Conservation (phyloP, 1,140 invertebrate genomes). For the Sycobia sp. region DNA sequence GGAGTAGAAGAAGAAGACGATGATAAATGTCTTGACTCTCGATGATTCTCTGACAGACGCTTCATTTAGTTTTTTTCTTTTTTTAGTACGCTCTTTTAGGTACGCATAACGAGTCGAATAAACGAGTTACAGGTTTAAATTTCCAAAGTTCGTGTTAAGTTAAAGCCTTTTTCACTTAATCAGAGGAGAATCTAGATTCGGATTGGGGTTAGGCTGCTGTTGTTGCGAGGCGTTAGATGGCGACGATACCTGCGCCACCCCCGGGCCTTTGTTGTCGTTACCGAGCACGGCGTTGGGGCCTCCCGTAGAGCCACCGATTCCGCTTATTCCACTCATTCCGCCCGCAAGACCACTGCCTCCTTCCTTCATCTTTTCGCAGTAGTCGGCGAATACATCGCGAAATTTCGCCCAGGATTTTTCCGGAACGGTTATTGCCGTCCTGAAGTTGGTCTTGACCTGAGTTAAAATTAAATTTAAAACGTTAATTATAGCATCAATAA, state of each 20-base stretch:
- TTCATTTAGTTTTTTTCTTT: conserved; percentile 24
- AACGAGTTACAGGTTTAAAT: conserved; percentile 55
- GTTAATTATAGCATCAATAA: no score
- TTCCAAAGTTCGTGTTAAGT: conserved; percentile 59
- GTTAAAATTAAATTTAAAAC: no score
- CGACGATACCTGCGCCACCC: conserved; percentile 57
- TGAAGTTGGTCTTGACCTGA: conserved; percentile 95
- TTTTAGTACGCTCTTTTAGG: conserved; percentile 28
- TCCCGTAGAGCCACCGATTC: conserved; percentile 18
- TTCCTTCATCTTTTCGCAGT: conserved; percentile 90
- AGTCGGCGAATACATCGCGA: conserved; percentile 94
- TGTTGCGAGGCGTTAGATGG: conserved; percentile 55
- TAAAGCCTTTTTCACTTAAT: conserved; percentile 64
- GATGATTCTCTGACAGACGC: conserved; percentile 29
- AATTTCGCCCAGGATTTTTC: conserved; percentile 97
- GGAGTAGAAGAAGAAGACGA: conserved; percentile 24
- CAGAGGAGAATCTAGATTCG: conserved; percentile 60
- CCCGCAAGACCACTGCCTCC: conserved; percentile 52
- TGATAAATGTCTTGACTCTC: conserved; percentile 14
- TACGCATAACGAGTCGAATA: conserved; percentile 46
- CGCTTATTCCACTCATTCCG: conserved; percentile 44
- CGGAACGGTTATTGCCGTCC: conserved; percentile 96
- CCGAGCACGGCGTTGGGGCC: conserved; percentile 2
- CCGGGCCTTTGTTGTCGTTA: conserved; percentile 48
- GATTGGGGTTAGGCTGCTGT: conserved; percentile 59